A percentile compares a stretch with the other conserved stretches of the same genome.
Conservation (phyloP, 2,113 vertebrate genomes). For the Acanthisitta chloris region DNA sequence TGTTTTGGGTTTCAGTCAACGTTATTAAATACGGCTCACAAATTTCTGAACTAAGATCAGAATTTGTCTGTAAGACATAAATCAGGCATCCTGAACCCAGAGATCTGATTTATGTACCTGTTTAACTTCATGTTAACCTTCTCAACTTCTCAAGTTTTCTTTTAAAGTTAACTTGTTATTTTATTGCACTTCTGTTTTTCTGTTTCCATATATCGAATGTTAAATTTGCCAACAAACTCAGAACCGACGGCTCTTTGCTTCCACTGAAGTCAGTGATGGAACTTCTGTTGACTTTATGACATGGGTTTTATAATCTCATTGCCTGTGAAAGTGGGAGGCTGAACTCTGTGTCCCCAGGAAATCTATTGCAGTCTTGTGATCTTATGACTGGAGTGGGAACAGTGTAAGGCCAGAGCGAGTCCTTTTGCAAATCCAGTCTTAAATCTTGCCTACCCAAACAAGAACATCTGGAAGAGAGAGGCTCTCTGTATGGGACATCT, state of each 20-base stretch:
- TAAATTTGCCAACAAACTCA: not conserved
- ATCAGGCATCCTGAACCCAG: not conserved
- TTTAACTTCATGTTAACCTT: not conserved
- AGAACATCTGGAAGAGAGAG: conserved; percentile 44
- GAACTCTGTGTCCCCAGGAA: not conserved
- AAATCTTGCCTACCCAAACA: conserved; percentile 8
- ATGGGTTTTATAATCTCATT: not conserved
- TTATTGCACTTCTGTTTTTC: not conserved
- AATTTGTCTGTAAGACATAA: not conserved
- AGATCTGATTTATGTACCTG: not conserved
- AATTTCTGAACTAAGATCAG: not conserved
- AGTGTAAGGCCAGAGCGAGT: not conserved
- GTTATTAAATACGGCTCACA: not conserved
- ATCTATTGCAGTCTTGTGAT: not conserved
- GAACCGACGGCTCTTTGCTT: not conserved
- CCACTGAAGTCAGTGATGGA: not conserved
- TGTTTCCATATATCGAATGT: not conserved
- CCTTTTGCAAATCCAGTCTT: not conserved
- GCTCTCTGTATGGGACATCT: not conserved
- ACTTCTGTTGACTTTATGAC: not conserved
- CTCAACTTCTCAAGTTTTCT: not conserved
- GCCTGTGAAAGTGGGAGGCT: not conserved
- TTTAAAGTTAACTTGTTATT: not conserved
- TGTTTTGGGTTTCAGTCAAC: not conserved
- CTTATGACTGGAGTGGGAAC: not conserved